Base-by-base conservation (phyloP, 2,888 invertebrate genomes). In the Coecobrya sp. region DNA sequence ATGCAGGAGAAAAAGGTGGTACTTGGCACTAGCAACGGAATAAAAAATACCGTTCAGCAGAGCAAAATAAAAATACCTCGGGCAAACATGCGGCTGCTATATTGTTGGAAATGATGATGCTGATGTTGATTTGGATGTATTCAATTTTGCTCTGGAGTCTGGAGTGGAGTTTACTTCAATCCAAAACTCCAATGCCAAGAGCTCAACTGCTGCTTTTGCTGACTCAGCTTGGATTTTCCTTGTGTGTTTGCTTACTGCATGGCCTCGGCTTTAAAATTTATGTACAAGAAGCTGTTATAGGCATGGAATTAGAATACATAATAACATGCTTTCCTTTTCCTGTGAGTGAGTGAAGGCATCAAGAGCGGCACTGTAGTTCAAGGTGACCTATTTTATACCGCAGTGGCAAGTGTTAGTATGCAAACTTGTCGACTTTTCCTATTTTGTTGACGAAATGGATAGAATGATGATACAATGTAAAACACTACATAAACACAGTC, bases 341-440 rank as follows among this genome's bases (percentile, higher is more conserved):
- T 49, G 49, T 13, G 49, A 13, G 11, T 49, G 13, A 13, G 1
- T 13, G 13, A 49, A 49, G n/a, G 55, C 19, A 55, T 55, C 55
- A 55, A 19, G n/a, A 82, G 36, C n/a, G 3, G 25, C 19, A 42
- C 7, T 42, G 36, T 52, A 79, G 79, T 86, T 86, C 86, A 86
- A 86, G 86, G 86, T 86, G 86, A 86, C 86, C 86, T 70, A 86
- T 73, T 86, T 86, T 73, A 36, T 86, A 73, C 86, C 73, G 86
- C 86, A 86, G 52, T 76, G 27, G 79, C 52, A 79, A 79, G n/a
- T 45, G 8, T 45, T 0, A 19, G 8, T n/a, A 70, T 16, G 42
- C 19, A n/a, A 42, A 11, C 70, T 70, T 22, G 27, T 52, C 1
- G 2, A 13, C 13, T 52, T 5, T 52, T 13, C 52, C n/a, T 55